These are phyloP conservation scores for Varecia variegata DNA, from an alignment of 2,797 vertebrate genomes.

Conservation along the genomic window DNA sequence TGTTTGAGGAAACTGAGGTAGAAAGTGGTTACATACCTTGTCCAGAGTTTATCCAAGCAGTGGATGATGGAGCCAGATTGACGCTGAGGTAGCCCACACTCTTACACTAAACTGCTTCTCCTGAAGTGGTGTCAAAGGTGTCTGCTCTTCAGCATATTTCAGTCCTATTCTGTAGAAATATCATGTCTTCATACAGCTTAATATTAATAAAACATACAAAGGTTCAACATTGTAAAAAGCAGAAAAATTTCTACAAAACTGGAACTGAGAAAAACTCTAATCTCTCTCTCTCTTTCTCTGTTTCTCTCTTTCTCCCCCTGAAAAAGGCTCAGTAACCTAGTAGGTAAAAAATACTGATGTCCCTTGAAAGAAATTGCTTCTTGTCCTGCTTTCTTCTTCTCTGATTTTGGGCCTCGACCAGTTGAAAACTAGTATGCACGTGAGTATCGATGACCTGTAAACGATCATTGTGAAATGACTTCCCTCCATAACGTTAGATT, in stretches of 20 bases:
- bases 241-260: background rate
- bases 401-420: background rate
- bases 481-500: slow-evolving; percentile 66
- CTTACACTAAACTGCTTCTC: background rate
- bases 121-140: background rate
- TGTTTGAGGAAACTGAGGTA: background rate
- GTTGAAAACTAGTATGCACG: slow-evolving; percentile 44
- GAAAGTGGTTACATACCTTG: background rate
- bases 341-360: slow-evolving; percentile 54
- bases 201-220: slow-evolving; percentile 5
- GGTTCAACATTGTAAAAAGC: background rate
- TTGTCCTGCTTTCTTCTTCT: background rate
- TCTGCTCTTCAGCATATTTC: background rate
- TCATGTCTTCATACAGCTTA: background rate
- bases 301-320: background rate
- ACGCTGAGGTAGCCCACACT: background rate
- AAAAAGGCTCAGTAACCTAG: background rate
- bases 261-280: background rate
- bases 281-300: background rate
- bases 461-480: slow-evolving; percentile 63
- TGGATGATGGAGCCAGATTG: background rate
- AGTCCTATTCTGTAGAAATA: background rate
- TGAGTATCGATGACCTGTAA: slow-evolving; percentile 55
- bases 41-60: background rate
- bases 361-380: slow-evolving; percentile 49